A percentile compares a stretch with the other conserved stretches of the same genome.
Conservation (phyloP, 2,888 invertebrate genomes). For the Archips xylosteana region DNA sequence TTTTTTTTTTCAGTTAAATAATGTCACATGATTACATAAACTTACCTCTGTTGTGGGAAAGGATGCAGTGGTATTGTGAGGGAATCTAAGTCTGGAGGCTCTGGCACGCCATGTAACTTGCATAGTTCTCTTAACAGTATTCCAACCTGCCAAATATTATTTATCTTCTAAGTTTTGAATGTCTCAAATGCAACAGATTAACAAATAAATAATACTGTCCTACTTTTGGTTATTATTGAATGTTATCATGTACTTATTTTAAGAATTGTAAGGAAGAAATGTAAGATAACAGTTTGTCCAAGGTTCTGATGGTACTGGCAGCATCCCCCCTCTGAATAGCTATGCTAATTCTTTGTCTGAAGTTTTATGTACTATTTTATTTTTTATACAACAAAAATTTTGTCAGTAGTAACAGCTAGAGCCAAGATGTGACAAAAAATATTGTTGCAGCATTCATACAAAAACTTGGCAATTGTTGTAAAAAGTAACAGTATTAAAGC, state of each 20-base stretch:
- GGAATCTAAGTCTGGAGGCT: conserved; percentile 96
- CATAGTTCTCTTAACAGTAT: conserved; percentile 97
- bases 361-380: too few species aligned
- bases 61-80: conserved; percentile 88
- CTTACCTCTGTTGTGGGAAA: conserved; percentile 76
- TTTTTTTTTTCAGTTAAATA: too few species aligned
- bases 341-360: too few species aligned
- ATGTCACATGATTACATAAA: background rate
- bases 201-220: conserved; percentile 9
- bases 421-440: background rate
- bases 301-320: too few species aligned
- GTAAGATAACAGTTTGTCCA: background rate
- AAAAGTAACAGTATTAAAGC: background rate
- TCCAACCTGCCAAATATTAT: conserved; percentile 88
- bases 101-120: conserved; percentile 95
- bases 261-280: background rate
- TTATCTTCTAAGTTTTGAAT: background rate
- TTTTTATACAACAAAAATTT: too few species aligned
- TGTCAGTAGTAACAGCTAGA: background rate
- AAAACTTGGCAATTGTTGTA: background rate
- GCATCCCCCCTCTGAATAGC: too few species aligned
- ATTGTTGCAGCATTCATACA: background rate
- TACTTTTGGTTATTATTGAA: conserved; percentile 1
- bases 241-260: background rate
- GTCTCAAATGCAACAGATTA: background rate